phyloP scores from a whole-genome alignment of 2,113 vertebrate species.

The Cyanoderma ruficeps region DNA sequence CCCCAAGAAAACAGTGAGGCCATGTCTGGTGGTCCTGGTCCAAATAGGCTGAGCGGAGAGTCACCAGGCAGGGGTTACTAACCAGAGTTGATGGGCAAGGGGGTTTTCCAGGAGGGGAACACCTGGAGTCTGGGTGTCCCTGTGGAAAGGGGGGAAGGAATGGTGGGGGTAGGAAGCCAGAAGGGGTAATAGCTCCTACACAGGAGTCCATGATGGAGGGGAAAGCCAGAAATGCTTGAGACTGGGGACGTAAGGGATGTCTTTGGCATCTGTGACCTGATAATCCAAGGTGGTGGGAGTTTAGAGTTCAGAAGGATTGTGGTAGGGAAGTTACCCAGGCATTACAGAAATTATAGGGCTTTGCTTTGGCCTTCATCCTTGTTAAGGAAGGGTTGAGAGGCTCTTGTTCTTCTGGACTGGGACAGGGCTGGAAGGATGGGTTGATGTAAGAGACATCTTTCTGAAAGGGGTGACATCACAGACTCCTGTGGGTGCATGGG shows the following conservation, averaged over 20 bases:
- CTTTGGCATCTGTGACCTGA: background rate
- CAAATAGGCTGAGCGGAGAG: slow-evolving; percentile 9
- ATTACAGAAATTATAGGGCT: background rate
- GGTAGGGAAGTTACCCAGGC: background rate
- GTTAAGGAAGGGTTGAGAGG: background rate
- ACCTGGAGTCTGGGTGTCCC: background rate
- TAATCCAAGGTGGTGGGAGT: background rate
- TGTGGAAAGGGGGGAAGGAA: background rate
- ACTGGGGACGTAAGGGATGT: background rate
- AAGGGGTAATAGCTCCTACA: background rate
- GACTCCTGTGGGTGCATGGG: background rate
- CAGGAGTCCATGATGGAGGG: background rate
- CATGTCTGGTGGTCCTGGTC: slow-evolving; percentile 35
- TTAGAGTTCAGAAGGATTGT: background rate
- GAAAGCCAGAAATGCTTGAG: background rate
- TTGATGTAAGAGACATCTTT: background rate
- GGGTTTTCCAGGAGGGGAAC: background rate
- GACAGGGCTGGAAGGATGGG: background rate
- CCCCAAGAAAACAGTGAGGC: slow-evolving; percentile 88
- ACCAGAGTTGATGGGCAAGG: background rate
- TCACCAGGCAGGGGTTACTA: background rate
- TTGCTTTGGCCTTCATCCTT: background rate
- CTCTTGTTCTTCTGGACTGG: background rate
- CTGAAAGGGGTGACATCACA: background rate
- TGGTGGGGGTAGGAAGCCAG: background rate